These are phyloP conservation scores for Octodon degus DNA, from an alignment of 2,113 vertebrate species.

Conservation along the genomic window DNA sequence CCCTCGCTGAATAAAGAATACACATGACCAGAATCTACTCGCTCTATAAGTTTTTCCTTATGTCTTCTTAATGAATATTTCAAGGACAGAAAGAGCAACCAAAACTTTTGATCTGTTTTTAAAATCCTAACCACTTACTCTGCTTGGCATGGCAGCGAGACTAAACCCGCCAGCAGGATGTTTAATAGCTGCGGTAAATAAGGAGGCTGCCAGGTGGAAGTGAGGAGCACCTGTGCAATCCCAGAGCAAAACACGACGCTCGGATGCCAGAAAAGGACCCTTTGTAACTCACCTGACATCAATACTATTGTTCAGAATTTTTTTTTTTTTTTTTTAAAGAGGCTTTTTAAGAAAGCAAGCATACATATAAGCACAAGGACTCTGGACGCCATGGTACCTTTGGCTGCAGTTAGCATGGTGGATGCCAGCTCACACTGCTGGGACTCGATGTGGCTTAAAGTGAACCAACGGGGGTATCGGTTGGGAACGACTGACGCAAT, in stretches of 20 bases:
- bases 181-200: conserved; percentile 49
- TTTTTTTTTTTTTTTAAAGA: background rate
- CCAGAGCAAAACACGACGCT: background rate
- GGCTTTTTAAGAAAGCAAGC: background rate
- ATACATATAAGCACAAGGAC: background rate
- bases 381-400: conserved; percentile 88
- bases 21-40: background rate
- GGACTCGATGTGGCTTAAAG: conserved; percentile 96
- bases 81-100: conserved; percentile 7
- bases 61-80: background rate
- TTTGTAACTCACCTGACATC: conserved; percentile 29
- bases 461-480: conserved; percentile 98
- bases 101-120: conserved; percentile 35
- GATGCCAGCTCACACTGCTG: conserved; percentile 97
- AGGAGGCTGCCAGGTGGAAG: conserved; percentile 44
- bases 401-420: conserved; percentile 96
- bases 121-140: background rate
- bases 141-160: background rate
- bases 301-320: conserved; percentile 22
- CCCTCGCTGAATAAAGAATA: conserved; percentile 17
- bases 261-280: background rate
- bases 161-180: background rate
- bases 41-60: background rate
- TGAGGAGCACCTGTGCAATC: conserved; percentile 46
- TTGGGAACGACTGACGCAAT: conserved; percentile 99